Conservation (phyloP, 2,113 vertebrate genomes). For the Micronycteris hirsuta region DNA sequence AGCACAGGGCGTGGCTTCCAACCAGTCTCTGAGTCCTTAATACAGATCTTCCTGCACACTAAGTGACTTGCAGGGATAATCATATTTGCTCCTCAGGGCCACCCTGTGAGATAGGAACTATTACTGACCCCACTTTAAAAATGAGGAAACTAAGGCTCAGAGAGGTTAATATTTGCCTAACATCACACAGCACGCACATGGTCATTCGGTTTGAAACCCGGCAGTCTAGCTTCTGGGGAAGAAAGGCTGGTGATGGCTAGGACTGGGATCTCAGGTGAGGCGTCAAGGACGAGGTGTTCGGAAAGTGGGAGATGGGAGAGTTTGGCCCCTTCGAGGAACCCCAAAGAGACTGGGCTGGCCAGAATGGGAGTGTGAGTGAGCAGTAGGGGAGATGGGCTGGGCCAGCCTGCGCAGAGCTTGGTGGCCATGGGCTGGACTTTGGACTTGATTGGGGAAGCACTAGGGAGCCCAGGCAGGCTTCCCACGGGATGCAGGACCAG, state of each 20-base stretch:
- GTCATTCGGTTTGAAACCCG: not conserved
- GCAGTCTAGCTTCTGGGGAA: not conserved
- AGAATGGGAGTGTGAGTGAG: accelerated
- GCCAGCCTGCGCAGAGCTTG: accelerated
- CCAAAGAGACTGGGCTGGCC: not conserved
- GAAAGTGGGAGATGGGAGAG: not conserved
- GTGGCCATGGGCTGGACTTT: not conserved
- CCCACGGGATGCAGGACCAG: too few relatives aligned
- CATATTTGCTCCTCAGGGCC: not conserved
- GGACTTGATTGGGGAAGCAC: not conserved
- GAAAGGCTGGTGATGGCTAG: not conserved
- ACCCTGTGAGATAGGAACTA: not conserved
- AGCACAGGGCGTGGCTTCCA: not conserved
- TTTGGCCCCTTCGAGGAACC: not conserved
- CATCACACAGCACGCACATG: not conserved
- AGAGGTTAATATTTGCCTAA: not conserved
- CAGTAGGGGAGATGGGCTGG: accelerated
- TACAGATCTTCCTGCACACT: not conserved
- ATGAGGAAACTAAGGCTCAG: not conserved
- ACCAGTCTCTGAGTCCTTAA: not conserved
- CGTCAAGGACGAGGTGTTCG: accelerated
- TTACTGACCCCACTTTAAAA: not conserved
- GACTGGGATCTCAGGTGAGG: not conserved
- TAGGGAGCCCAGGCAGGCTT: not conserved
- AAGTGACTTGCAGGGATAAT: not conserved